phyloP scores from a whole-genome alignment of 2,888 invertebrate genomes.

The Coelinius sp. region DNA sequence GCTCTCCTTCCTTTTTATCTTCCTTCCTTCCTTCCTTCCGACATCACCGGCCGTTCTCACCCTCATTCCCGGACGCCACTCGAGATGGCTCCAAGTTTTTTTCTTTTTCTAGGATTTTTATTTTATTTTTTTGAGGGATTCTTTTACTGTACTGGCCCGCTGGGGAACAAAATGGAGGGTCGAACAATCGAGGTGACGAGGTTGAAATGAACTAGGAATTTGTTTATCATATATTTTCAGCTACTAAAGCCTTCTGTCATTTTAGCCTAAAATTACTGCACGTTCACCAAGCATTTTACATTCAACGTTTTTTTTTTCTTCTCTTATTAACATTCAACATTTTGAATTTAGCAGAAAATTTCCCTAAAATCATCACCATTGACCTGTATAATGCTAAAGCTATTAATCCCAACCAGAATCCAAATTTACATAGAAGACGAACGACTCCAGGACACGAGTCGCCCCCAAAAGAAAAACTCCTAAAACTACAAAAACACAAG shows the following conservation, averaged over 20 bases:
- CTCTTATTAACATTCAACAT: background rate
- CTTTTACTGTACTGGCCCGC: slow-evolving; percentile 15
- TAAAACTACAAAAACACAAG: slow-evolving; percentile 45
- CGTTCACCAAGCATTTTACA: too few relatives aligned
- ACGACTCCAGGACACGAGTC: slow-evolving; percentile 17
- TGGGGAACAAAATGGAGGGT: background rate
- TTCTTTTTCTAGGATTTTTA: background rate
- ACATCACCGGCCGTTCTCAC: slow-evolving; percentile 28
- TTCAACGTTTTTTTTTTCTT: too few relatives aligned
- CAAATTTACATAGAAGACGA: slow-evolving; percentile 3
- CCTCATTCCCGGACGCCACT: slow-evolving; percentile 1
- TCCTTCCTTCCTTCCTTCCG: slow-evolving; percentile 33
- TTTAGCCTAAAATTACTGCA: too few relatives aligned
- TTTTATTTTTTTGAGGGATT: background rate
- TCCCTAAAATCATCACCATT: background rate
- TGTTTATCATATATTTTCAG: background rate
- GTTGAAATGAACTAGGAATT: background rate
- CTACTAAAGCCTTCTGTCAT: too few relatives aligned
- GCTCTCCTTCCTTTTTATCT: background rate
- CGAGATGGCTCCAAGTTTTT: slow-evolving; percentile 4
- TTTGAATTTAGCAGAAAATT: background rate
- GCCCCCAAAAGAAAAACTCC: slow-evolving; percentile 40
- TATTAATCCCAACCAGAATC: background rate
- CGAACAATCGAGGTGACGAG: background rate
- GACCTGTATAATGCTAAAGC: background rate